Evolutionary conservation across 1,140 invertebrate species (phyloP).

Genomic region (Drosophila ogumai): DNA sequence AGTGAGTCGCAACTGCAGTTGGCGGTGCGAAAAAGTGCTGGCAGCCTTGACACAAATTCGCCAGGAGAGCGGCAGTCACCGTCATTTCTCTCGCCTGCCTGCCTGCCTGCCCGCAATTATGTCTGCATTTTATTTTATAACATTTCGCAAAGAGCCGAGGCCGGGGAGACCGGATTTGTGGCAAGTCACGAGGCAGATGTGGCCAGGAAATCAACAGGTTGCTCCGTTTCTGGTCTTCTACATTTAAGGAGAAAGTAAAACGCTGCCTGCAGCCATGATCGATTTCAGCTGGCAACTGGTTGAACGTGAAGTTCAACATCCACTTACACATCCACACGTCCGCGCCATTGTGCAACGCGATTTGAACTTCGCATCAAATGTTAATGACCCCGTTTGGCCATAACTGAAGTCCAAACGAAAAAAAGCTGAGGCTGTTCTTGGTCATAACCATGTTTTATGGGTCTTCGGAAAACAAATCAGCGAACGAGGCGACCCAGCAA

Average conservation of each 20-base stretch:
- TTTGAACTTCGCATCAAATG: constrained; percentile 69
- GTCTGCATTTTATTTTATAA: constrained; percentile 67
- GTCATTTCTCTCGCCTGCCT: constrained; percentile 12
- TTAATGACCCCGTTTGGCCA: constrained; percentile 73
- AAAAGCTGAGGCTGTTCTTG: constrained; percentile 29
- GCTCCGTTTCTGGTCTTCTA: constrained; percentile 70
- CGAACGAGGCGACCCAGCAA: constrained; percentile 53
- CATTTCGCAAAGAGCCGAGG: constrained; percentile 21
- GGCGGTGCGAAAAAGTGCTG: constrained; percentile 34
- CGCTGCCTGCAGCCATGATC: constrained; percentile 36
- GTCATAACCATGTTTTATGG: constrained; percentile 58
- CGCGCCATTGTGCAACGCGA: constrained; percentile 58
- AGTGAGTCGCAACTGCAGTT: constrained; percentile 34
- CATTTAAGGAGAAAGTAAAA: constrained; percentile 80
- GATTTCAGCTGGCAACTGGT: constrained; percentile 59
- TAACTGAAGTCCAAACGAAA: constrained; percentile 8
- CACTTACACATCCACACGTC: constrained; percentile 16
- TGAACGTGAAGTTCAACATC: constrained; percentile 64
- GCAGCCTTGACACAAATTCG: constrained; percentile 76
- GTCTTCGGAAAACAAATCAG: constrained; percentile 38
- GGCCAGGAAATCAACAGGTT: constrained; percentile 72
- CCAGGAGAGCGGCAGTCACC: constrained; percentile 37
- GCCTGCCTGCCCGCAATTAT: constrained; percentile 48
- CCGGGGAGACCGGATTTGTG: constrained; percentile 65
- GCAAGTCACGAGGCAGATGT: constrained; percentile 78